Conservation (phyloP, 23 tunicate species). For the Styela plicata region DNA sequence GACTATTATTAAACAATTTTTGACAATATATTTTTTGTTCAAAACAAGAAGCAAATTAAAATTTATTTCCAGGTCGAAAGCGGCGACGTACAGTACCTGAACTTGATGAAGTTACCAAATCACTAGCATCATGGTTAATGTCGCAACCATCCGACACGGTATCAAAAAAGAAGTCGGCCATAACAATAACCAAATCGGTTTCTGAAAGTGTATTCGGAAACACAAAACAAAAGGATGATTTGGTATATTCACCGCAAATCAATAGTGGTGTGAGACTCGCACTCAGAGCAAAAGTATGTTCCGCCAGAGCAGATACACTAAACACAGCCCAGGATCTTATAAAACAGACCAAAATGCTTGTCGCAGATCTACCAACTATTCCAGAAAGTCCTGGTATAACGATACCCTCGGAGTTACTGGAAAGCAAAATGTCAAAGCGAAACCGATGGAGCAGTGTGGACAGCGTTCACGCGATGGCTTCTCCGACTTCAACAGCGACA, state of each 20-base stretch:
- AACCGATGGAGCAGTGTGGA: neutral
- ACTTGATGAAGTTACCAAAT: neutral
- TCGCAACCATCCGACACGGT: neutral
- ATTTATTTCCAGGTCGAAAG: neutral
- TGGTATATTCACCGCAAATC: neutral
- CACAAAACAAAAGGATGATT: neutral
- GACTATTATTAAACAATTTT: too few relatives aligned
- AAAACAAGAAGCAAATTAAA: too few relatives aligned
- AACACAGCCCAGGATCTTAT: slow-evolving; percentile 23
- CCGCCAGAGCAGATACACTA: slow-evolving; percentile 18
- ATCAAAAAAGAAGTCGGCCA: neutral
- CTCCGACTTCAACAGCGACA: neutral
- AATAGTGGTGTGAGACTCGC: slow-evolving; percentile 26
- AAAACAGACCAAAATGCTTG: slow-evolving; percentile 13
- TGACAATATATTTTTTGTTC: too few relatives aligned
- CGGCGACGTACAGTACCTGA: neutral
- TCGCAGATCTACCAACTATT: slow-evolving; percentile 13
- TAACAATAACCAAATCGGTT: neutral
- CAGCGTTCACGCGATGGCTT: neutral
- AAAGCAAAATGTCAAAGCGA: neutral
- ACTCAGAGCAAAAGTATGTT: slow-evolving; percentile 19
- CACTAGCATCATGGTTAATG: slow-evolving; percentile 7
- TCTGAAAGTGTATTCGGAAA: neutral
- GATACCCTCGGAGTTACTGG: neutral
- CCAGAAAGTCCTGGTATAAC: neutral